Evolutionary conservation across 1,140 invertebrate genomes (phyloP), one percentile per base, ranked within the genome.

Genomic region (Odontomachus brunneus): DNA sequence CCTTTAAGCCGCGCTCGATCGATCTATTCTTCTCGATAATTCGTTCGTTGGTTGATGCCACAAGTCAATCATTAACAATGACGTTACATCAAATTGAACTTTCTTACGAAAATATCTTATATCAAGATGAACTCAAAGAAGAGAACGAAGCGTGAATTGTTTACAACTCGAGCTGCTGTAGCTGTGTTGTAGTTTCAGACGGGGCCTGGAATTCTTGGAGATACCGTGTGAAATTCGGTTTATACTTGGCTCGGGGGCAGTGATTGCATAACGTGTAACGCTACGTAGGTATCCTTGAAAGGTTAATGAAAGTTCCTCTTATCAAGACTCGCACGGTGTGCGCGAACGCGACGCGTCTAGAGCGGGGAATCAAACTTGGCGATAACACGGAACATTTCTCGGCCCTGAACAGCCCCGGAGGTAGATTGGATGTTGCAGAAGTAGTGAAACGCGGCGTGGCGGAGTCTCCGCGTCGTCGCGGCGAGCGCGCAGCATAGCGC

Each of bases 351-450:
- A 75, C 63, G 63, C 51, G 48, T 44, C 33, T 51, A 38, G 22
- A 57, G 51, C 75, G 24, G n/a, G 48, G 62, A 80, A 69, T 80
- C 75, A 67, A 80, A 69, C 24, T 71, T 14, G 17, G n/a, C n/a
- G 75, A 69, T 71, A 80, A 80, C 65, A 53, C 19, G 62, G 33
- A 76, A 76, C 15, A 67, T 80, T 69, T 17, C 17, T 22, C 29
- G 22, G 22, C 3, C 12, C 24, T 15, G 53, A 80, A 69, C 65
- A 71, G 53, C 38, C 33, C 19, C 62, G 65, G 60, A 26, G 59
- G 78, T 60, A 80, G 82, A 84, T 80, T 76, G 74, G 66, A 75
- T 63, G 67, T 62, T 44, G 38, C 38, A 4, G 74, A 80, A 86
- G 62, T 81, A 67, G 69, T 48, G 44, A 62, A 86, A 78, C 67